phyloP scores from a whole-genome alignment of 2,797 vertebrate species.

The Setipinna tenuifilis region DNA sequence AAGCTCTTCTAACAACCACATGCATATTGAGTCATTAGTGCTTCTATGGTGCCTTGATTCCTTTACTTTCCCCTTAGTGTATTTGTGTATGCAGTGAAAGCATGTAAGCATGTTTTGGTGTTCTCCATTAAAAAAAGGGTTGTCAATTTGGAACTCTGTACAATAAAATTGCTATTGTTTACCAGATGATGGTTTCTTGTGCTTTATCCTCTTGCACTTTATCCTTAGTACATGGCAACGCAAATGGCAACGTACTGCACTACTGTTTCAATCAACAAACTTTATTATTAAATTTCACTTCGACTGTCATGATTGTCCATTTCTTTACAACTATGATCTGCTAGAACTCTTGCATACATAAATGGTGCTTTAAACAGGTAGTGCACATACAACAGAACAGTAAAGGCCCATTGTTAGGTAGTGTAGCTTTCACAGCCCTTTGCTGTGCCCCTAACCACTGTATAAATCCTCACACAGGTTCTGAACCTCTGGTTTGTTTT shows the following conservation, averaged over 20 bases:
- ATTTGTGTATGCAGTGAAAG: constrained; percentile 43
- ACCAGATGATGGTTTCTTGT: neutral
- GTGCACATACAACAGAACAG: constrained; percentile 4
- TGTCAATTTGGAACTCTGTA: constrained; percentile 8
- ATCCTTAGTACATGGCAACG: neutral
- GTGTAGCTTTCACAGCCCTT: neutral
- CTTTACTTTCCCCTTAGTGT: constrained; percentile 31
- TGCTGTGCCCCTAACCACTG: neutral
- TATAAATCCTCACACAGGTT: neutral
- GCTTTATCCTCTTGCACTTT: neutral
- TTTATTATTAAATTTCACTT: constrained; percentile 7
- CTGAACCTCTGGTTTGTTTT: neutral
- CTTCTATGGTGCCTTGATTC: constrained; percentile 44
- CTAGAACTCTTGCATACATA: neutral
- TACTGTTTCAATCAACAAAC: neutral
- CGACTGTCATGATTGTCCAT: neutral
- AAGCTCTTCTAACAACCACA: neutral
- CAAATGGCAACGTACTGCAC: neutral
- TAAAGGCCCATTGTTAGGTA: neutral
- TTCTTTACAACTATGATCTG: neutral
- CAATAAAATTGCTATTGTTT: constrained; percentile 15
- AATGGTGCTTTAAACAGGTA: neutral
- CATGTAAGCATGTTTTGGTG: constrained; percentile 49
- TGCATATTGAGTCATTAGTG: neutral
- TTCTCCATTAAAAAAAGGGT: constrained; percentile 22